Evolutionary conservation across 30 jellyfish, hydroid and myxozoan species (phyloP), one percentile per base, ranked within the genome.

Genomic region (Pseudorhiza aurosa): DNA sequence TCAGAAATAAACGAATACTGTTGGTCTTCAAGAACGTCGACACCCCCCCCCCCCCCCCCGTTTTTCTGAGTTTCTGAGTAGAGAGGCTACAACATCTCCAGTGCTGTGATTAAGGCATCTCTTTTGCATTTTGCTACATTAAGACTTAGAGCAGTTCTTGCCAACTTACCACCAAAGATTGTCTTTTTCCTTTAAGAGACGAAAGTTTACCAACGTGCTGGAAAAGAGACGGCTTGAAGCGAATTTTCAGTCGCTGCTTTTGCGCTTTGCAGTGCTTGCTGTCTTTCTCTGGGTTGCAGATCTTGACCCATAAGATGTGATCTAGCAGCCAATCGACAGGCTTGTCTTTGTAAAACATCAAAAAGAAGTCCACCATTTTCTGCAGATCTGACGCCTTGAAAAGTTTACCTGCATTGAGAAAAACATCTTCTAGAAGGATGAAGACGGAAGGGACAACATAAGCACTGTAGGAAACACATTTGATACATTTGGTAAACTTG

Each of bases 291-390:
- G 98, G 98, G 51, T 91, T 78, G 65, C 98, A 91, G 14, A 76
- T 96, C 57, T 91, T 87, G 27, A 91, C 98, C 96, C 91, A 85
- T 19, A 91, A 49, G 5, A 91, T 81, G 53, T 91, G 98, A 65
- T 91, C 98, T 4, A 91, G 78, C 28, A 91, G 86, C 98, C 98
- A 91, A 46, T 91, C 98, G 15, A 77, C 93, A 24, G 98, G 98
- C 88, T 91, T 91, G 62, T 91, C 96, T 55, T 74, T 91, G 49
- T 91, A 83, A 68, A 91, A 93, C 84, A 87, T 86, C 65, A 93
- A 44, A 36, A 93, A 86, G 57, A 87, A 86, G 29, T 81, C 96
- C 19, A 93, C 94, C 65, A 86, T 64, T 19, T 40, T 81, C 42
- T 74, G 60, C 35, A 93, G 39, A 50, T 86, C 96, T 36, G 80